Conservation (phyloP, 2,797 vertebrate genomes). For the Hipposideros larvatus region DNA sequence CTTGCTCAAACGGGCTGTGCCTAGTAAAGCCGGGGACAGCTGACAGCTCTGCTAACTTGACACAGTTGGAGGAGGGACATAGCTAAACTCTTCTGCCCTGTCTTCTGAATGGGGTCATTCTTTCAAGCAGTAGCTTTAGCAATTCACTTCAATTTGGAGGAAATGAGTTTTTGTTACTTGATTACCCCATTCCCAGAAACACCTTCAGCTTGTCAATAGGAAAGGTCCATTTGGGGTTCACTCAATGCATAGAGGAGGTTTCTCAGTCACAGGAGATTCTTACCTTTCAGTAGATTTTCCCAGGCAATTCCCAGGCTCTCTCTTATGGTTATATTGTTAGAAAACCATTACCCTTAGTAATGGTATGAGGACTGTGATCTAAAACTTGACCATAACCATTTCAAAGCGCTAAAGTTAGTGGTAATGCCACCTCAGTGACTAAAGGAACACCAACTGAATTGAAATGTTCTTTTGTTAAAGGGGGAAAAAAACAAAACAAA, state of each 20-base stretch:
- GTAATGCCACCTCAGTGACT: constrained; percentile 70
- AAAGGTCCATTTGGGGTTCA: constrained; percentile 58
- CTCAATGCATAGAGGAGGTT: constrained; percentile 53
- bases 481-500: constrained; percentile 24
- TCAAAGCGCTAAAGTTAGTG: constrained; percentile 78
- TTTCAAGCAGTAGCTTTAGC: constrained; percentile 69
- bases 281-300: constrained; percentile 67
- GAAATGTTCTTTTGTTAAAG: constrained; percentile 83
- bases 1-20: neutral
- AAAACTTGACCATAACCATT: constrained; percentile 80
- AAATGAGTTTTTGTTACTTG: constrained; percentile 68
- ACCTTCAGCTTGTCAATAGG: constrained; percentile 72
- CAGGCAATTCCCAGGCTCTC: constrained; percentile 61
- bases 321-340: constrained; percentile 70
- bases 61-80: constrained; percentile 19
- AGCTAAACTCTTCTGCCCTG: constrained; percentile 52
- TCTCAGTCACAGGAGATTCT: constrained; percentile 62
- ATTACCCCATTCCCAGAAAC: constrained; percentile 60
- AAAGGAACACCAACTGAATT: constrained; percentile 82
- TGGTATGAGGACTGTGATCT: constrained; percentile 70
- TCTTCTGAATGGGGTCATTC: constrained; percentile 53
- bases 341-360: constrained; percentile 75
- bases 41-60: constrained; percentile 40
- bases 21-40: neutral
- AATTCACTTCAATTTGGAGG: constrained; percentile 71